Percentiles rank a stretch among this genome's conserved stretches.
Conservation (phyloP, 2,797 vertebrate genomes). For the Scolopax rusticola region DNA sequence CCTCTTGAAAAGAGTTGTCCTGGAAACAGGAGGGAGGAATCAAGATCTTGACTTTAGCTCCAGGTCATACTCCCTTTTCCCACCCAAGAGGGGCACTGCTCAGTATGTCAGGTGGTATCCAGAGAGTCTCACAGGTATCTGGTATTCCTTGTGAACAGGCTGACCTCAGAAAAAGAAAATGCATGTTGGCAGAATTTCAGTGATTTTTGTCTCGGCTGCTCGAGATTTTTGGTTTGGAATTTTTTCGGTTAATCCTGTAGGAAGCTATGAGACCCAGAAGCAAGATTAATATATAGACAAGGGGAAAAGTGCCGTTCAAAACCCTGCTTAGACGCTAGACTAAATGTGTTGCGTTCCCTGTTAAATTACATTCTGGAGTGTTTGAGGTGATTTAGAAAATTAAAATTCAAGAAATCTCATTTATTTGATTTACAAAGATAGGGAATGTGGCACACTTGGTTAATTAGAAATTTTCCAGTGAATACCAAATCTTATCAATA, state of each 20-base stretch:
- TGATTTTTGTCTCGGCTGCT: neutral
- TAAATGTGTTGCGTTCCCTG: neutral
- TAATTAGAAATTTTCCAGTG: neutral
- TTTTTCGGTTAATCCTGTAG: neutral
- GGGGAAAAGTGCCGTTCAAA: neutral
- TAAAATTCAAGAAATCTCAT: neutral
- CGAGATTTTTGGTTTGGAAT: neutral
- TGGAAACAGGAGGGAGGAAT: neutral
- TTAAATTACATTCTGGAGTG: neutral
- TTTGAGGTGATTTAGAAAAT: neutral
- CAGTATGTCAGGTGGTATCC: neutral
- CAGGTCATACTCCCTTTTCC: neutral
- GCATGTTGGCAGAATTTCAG: neutral
- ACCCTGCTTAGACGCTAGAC: neutral
- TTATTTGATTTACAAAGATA: neutral
- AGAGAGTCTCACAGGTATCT: fast-evolving
- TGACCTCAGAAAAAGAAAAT: neutral
- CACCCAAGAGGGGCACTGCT: neutral
- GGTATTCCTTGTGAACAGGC: neutral
- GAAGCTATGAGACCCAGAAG: neutral
- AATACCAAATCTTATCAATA: neutral
- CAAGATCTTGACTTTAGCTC: neutral
- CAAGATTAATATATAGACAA: neutral
- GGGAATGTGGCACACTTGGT: neutral
- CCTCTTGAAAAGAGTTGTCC: neutral